Evolutionary conservation across 2,888 invertebrate genomes (phyloP), one percentile per base, ranked within the genome.

Genomic region (Pseudoips prasinana): DNA sequence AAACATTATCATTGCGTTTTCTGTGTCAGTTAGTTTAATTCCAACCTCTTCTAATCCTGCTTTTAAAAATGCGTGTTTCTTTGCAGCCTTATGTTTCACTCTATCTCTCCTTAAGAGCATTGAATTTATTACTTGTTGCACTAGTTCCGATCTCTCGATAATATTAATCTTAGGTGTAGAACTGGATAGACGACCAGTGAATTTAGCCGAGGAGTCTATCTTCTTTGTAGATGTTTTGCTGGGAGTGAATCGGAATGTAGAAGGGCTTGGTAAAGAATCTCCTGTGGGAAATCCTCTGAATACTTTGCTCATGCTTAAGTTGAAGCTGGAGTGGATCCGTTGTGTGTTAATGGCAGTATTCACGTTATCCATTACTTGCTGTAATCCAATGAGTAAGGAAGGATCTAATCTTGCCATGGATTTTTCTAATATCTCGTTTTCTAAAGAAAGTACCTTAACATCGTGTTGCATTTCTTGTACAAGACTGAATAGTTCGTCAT

Each of bases 11-110:
- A 53, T 73, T 0, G 89, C 81, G 23, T 90, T 89, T 1, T 76
- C 70, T 0, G 87, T 78, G 39, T 91, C 90, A 0, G 32, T 62
- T 3, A 86, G 84, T 22, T 91, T 70, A 0, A 90, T 59, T 1
- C 75, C 75, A 1, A 90, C 78, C 51, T 92, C 92, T 63, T 92
- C 91, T 1, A 91, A 54, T 45, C 90, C 82, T 0, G 90, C 90
- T 36, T 72, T 81, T 1, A 90, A n/a, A n/a, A n/a, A n/a, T n/a
- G 80, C 83, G 30, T 76, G 85, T 51, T 76, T 67, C 40, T 70
- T 85, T 0, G 73, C 78, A 0, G 80, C 74, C 19, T 59, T 75
- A 8, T 51, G 46, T 27, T 77, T 68, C 1, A 72, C 64, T n/a
- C n/a, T n/a, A n/a, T 26, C 20, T 20, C 7, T 3, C 5, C 14